Base-by-base conservation (phyloP, 2,888 invertebrate genomes). In the Eustalomyia histrio region DNA sequence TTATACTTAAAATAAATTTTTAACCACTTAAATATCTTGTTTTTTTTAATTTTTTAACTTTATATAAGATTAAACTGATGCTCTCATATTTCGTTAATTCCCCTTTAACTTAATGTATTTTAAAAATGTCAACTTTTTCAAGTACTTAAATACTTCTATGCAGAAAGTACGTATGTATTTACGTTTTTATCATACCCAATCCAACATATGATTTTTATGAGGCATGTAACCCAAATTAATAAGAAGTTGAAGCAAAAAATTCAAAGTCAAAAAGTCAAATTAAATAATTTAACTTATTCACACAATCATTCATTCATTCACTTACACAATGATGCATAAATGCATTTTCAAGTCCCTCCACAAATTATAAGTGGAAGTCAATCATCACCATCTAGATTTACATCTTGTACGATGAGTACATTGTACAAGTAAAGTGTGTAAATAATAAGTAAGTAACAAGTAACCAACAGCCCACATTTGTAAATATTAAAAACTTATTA, bases 331-430 rank as follows among this genome's bases (percentile, higher is more conserved):
- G 35, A 61, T 16, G 67, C 72, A 18, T 78, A 61, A 73, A 55
- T 79, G 61, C 72, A 35, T 18, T 72, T 61, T 67, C 55, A 67
- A 79, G 67, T n/a, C 72, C 78, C 78, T 73, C 72, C 52, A 5
- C 50, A 53, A 73, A 78, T 78, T 61, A 29, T 29, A 78, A 78
- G 72, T 78, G 78, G 78, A 78, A 78, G 78, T 78, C 78, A 78
- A 78, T 78, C 78, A 73, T 72, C 78, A 68, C 76, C 76, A 74
- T 39, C 52, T 74, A 17, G 64, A 58, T 64, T 71, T 71, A 71
- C 63, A 74, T 58, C 50, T 65, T 65, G 50, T 47, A 50, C 64
- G n/a, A n/a, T 6, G 7, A n/a, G 43, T 47, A 14, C 14, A 39
- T 39, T 57, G 47, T 57, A 35, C 18, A 39, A 57, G 29, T 29